Base-by-base conservation (phyloP, 2,888 invertebrate species). In the Caenorhabditis sp. region DNA sequence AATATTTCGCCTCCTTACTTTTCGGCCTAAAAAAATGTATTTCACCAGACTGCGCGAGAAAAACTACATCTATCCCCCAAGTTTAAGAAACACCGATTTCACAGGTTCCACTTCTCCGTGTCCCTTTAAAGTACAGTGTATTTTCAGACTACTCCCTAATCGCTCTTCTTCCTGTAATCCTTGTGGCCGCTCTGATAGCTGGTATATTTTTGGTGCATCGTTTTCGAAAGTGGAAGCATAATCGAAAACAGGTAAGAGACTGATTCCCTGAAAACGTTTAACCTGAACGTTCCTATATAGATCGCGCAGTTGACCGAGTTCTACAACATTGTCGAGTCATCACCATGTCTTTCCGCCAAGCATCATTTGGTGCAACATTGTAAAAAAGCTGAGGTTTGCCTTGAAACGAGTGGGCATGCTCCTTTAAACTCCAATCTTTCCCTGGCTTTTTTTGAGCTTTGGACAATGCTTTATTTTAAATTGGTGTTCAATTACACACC, bases 101-200 rank as follows among this genome's bases (percentile, higher is more conserved):
- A n/a, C n/a, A n/a, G n/a, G n/a, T n/a, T n/a, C n/a, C n/a, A n/a
- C n/a, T n/a, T n/a, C n/a, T 23, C n/a, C 17, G n/a, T 38, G 8
- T 38, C 36, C 0, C 14, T 27, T 53, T 23, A 21, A 53, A 31
- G 31, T 20, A 21, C 26, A 52, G 1, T 10, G 1, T 21, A 38
- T 26, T 73, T 76, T 60, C 77, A 81, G 81, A 78, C 68, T 76
- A 80, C 58, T 80, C 82, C 1, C 67, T 77, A 3, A 72, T 80
- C 54, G 80, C 82, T 14, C 68, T 82, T 8, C 72, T 82, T 27
- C 82, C 82, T 14, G 74, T 82, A 1, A 67, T 80, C 21, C 62
- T 82, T 56, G 77, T 82, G 23, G 73, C 59, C 12, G 50, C 69
- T 20, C 64, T 82, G 1, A 69, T 80, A 20, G 62, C 75, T 7